Percentiles rank a stretch among this genome's conserved stretches.
These are phyloP conservation scores for Diaprepes abbreviatus DNA, from an alignment of 2,888 invertebrate genomes.

Conservation along the genomic window DNA sequence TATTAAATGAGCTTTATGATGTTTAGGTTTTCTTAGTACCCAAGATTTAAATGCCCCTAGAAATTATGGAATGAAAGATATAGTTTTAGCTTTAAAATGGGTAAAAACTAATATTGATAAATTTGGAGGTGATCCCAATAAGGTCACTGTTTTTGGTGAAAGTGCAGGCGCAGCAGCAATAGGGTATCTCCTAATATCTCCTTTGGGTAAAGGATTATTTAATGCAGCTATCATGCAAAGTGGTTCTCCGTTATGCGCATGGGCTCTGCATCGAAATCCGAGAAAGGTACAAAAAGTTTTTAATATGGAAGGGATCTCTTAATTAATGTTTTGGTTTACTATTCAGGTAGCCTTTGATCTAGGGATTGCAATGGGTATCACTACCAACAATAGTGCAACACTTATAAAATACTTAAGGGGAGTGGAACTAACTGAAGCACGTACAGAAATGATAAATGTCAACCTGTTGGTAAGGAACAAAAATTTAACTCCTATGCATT, in stretches of 20 bases:
- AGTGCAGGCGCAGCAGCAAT: conserved; percentile 46
- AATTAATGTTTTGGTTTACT: no score
- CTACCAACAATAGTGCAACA: conserved; percentile 34
- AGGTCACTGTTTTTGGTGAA: conserved; percentile 43
- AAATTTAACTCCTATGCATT: no score
- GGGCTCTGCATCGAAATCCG: conserved; percentile 42
- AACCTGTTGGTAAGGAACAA: conserved; percentile 42
- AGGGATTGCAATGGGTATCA: conserved; percentile 33
- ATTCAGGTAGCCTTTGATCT: conserved; percentile 47
- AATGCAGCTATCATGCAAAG: conserved; percentile 42
- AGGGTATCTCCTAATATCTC: conserved; percentile 37
- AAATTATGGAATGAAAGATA: conserved; percentile 48
- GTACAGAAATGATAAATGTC: conserved; percentile 21
- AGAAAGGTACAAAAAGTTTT: no score
- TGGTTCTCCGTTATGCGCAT: conserved; percentile 40
- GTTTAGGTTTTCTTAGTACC: conserved; percentile 45
- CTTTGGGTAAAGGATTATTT: conserved; percentile 32
- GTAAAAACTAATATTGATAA: conserved; percentile 34
- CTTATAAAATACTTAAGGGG: conserved; percentile 28
- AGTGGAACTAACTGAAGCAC: conserved; percentile 23
- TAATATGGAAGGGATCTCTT: no score
- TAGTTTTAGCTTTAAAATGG: conserved; percentile 44
- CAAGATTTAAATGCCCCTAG: conserved; percentile 36
- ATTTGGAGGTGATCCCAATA: conserved; percentile 43
- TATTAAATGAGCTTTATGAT: no score